phyloP scores from a whole-genome alignment of 2,797 vertebrate genomes.

The Sebastes ruberrimus region DNA sequence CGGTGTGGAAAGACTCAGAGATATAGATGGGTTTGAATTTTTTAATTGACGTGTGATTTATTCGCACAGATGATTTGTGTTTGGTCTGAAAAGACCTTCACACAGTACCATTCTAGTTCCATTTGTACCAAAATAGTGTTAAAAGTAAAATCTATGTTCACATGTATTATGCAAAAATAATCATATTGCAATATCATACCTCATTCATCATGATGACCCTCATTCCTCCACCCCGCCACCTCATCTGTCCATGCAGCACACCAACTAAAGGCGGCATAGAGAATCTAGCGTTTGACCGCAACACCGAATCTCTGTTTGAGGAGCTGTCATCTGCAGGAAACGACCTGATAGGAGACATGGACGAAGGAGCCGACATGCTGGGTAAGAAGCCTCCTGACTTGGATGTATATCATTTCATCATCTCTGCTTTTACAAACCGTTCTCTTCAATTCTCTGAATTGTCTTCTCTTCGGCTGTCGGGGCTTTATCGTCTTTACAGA shows the following conservation, averaged over 20 bases:
- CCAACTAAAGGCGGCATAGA: constrained; percentile 91
- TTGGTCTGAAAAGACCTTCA: not conserved
- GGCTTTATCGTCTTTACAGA: constrained; percentile 81
- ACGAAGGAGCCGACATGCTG: constrained; percentile 96
- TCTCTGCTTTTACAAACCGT: not conserved
- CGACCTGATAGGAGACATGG: constrained; percentile 94
- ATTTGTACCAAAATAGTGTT: not conserved
- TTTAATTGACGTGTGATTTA: too few relatives aligned
- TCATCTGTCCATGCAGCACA: constrained; percentile 80
- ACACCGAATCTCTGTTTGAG: constrained; percentile 97
- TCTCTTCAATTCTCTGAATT: constrained; percentile 13
- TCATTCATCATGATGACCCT: not conserved
- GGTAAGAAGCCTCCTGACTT: constrained; percentile 80
- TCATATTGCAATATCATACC: not conserved
- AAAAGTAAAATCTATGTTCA: not conserved
- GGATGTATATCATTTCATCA: accelerated
- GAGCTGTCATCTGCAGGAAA: constrained; percentile 96
- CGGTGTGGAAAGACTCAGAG: too few relatives aligned
- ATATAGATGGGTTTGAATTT: too few relatives aligned
- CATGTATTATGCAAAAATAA: not conserved
- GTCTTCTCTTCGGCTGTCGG: constrained; percentile 12
- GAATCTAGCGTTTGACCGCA: constrained; percentile 94
- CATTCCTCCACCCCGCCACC: not conserved
- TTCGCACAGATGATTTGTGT: too few relatives aligned
- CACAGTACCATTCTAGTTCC: not conserved